A percentile compares a stretch with the other conserved stretches of the same genome.
Evolutionary conservation across 1,140 invertebrate genomes (phyloP).

Genomic region (Grapholita molesta): DNA sequence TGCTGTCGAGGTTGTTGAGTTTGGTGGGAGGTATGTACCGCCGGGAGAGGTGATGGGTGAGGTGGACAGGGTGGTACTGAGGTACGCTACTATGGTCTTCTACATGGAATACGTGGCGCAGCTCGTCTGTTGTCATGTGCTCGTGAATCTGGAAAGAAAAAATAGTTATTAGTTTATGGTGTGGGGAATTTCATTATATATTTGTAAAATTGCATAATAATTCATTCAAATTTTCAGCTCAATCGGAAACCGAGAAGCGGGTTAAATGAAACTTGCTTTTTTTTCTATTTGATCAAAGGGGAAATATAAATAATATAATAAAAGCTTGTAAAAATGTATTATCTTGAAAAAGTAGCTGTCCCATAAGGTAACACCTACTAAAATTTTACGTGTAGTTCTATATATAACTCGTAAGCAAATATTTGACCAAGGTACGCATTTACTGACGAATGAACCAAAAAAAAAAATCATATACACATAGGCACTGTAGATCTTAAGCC

Average conservation of each 20-base stretch:
- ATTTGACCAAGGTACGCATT: neutral
- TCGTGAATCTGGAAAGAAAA: conserved; percentile 86
- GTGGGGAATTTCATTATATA: no score
- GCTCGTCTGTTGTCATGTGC: conserved; percentile 89
- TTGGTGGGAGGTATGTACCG: conserved; percentile 59
- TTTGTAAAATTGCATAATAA: no score
- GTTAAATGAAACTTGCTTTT: no score
- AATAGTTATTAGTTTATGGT: conserved; percentile 25
- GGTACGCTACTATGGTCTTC: conserved; percentile 84
- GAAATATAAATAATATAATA: no score
- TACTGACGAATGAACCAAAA: neutral
- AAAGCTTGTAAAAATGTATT: no score
- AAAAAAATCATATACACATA: neutral
- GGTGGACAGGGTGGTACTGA: conserved; percentile 77
- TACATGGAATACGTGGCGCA: conserved; percentile 89
- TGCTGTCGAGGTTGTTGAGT: conserved; percentile 39
- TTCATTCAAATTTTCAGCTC: no score
- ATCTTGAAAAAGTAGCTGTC: no score
- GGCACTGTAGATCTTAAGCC: neutral
- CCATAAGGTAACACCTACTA: no score
- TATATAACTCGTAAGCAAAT: neutral
- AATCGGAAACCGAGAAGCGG: no score
- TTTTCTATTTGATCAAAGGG: no score
- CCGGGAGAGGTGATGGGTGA: conserved; percentile 75
- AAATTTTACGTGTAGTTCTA: no score